Evolutionary conservation across 2,113 vertebrate species (phyloP).

Genomic region (Lycaon pictus): DNA sequence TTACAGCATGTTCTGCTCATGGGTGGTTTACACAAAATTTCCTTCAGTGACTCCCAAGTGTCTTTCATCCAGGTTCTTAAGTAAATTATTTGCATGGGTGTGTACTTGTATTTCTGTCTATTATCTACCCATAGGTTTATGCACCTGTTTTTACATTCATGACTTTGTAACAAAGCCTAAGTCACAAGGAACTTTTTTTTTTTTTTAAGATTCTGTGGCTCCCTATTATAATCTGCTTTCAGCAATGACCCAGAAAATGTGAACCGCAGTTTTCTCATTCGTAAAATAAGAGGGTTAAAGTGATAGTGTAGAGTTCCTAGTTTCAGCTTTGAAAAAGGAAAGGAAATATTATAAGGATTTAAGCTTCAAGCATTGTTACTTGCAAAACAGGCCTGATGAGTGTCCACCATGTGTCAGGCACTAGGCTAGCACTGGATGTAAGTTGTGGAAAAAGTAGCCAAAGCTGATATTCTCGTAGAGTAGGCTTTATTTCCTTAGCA

Average conservation of each 20-base stretch:
- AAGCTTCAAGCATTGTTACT: neutral
- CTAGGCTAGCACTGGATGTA: neutral
- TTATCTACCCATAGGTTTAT: neutral
- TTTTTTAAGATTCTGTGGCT: neutral
- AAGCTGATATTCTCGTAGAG: neutral
- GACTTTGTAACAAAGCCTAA: constrained; percentile 4
- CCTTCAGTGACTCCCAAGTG: neutral
- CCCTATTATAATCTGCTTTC: neutral
- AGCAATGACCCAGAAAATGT: neutral
- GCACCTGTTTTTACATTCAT: neutral
- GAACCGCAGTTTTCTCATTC: neutral
- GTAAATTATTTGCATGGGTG: neutral
- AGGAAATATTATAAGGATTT: neutral
- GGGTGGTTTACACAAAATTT: neutral
- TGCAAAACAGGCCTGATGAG: neutral
- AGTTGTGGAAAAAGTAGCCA: neutral
- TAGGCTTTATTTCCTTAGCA: neutral
- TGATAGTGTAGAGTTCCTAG: neutral
- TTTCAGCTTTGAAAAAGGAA: neutral
- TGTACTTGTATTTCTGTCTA: neutral
- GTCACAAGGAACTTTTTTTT: neutral
- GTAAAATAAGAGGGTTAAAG: constrained; percentile 3
- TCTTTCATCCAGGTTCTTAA: neutral
- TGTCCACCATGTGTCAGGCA: neutral
- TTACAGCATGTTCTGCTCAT: neutral